Conservation (phyloP, 1,140 invertebrate species). For the Drosophila virilis region DNA sequence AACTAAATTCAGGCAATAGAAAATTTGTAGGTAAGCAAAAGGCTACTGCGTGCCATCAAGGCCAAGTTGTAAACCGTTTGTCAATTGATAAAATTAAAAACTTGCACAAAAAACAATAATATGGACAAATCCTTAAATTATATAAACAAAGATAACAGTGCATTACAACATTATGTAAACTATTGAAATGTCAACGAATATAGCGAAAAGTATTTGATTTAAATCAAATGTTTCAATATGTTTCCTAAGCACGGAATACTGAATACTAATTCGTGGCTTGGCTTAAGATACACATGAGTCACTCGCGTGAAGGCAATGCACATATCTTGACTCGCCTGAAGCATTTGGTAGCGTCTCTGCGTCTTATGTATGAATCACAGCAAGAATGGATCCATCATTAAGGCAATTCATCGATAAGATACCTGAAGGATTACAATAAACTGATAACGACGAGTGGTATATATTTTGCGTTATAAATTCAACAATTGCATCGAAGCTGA, state of each 20-base stretch:
- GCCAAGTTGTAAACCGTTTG: no score
- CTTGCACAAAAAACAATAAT: neutral
- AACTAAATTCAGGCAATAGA: no score
- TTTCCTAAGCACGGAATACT: neutral
- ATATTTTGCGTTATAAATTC: slow-evolving; percentile 39
- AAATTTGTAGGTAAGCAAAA: no score
- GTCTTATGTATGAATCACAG: slow-evolving; percentile 34
- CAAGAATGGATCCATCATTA: slow-evolving; percentile 29
- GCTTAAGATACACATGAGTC: slow-evolving; percentile 23
- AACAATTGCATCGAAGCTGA: neutral
- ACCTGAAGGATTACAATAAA: slow-evolving; percentile 12
- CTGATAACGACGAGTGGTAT: slow-evolving; percentile 14
- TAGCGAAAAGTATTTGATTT: neutral
- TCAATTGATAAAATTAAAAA: no score
- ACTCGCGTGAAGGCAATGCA: neutral
- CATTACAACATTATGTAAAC: neutral
- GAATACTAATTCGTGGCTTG: neutral
- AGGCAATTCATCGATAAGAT: slow-evolving; percentile 33
- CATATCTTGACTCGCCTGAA: neutral
- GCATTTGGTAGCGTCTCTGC: neutral
- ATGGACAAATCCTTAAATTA: neutral
- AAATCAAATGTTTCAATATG: slow-evolving; percentile 7
- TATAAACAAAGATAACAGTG: neutral
- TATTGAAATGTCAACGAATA: neutral
- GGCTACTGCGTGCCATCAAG: no score